Conservation (phyloP, 2,888 invertebrate genomes). For the Lepetodrilus schrolli region DNA sequence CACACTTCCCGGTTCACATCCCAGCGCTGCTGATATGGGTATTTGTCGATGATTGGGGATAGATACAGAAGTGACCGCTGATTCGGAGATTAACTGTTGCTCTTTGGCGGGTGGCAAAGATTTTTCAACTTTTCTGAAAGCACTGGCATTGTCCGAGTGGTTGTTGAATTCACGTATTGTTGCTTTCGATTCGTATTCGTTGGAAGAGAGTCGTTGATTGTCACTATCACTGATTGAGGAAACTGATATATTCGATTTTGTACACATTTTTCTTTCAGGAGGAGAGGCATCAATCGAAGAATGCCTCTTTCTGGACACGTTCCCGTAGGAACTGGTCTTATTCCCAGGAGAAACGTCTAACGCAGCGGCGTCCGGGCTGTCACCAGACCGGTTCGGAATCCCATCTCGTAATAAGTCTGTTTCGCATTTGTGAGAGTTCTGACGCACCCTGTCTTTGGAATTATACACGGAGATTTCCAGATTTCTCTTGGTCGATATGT, state of each 20-base stretch:
- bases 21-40: not conserved
- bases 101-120: slow-evolving; percentile 14
- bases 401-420: not conserved
- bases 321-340: not conserved
- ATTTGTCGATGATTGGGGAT: not conserved
- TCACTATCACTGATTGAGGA: not conserved
- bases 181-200: not conserved
- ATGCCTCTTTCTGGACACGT: not conserved
- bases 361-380: not conserved
- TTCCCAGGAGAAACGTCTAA: slow-evolving; percentile 1
- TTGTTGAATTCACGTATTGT: not conserved
- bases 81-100: slow-evolving; percentile 29
- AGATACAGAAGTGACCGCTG: slow-evolving; percentile 30
- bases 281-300: not conserved
- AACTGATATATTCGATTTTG: not conserved
- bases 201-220: not conserved
- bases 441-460: not conserved
- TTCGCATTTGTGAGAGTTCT: not conserved
- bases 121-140: slow-evolving; percentile 69
- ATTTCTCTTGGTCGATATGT: not conserved
- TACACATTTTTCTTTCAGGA: not conserved
- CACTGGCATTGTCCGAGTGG: slow-evolving; percentile 46
- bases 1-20: slow-evolving; percentile 10
- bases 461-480: not conserved
- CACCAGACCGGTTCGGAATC: not conserved